These are phyloP conservation scores for Hozukius guyotensis DNA, from an alignment of 2,797 vertebrate genomes.

Conservation along the genomic window DNA sequence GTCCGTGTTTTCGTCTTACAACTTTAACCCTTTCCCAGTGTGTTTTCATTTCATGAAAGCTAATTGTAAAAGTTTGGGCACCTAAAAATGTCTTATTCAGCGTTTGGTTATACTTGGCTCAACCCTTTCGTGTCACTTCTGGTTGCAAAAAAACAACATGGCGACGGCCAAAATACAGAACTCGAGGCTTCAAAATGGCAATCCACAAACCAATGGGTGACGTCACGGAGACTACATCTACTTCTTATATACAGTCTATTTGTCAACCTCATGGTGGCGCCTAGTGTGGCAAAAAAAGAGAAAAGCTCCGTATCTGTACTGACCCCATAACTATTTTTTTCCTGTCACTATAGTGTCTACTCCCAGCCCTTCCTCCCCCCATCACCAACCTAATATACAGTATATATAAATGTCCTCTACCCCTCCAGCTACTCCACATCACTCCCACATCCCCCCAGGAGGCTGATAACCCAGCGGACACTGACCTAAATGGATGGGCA, in stretches of 20 bases:
- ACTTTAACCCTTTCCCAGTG: too few species aligned
- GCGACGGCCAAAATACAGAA: too few species aligned
- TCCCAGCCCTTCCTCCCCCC: neutral
- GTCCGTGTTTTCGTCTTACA: too few species aligned
- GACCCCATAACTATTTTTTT: neutral
- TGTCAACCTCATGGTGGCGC: neutral
- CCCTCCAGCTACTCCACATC: slow-evolving; percentile 13
- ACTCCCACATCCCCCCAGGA: slow-evolving; percentile 15
- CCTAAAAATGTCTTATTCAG: too few species aligned
- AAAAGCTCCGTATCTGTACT: neutral
- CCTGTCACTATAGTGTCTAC: neutral
- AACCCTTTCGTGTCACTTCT: too few species aligned
- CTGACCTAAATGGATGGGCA: slow-evolving; percentile 62
- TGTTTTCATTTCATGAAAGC: too few species aligned
- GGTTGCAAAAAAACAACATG: too few species aligned
- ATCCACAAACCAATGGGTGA: too few species aligned
- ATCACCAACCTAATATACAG: neutral
- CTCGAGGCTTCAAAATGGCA: too few species aligned
- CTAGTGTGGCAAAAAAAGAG: neutral
- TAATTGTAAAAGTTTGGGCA: too few species aligned
- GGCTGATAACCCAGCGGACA: slow-evolving; percentile 27
- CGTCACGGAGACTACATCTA: too few species aligned
- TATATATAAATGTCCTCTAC: slow-evolving; percentile 22
- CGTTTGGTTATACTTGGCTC: too few species aligned
- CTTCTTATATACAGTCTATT: neutral